A percentile compares a stretch with the other conserved stretches of the same genome.
Conservation (phyloP, 1,140 invertebrate genomes). For the Ganaspis sp. region DNA sequence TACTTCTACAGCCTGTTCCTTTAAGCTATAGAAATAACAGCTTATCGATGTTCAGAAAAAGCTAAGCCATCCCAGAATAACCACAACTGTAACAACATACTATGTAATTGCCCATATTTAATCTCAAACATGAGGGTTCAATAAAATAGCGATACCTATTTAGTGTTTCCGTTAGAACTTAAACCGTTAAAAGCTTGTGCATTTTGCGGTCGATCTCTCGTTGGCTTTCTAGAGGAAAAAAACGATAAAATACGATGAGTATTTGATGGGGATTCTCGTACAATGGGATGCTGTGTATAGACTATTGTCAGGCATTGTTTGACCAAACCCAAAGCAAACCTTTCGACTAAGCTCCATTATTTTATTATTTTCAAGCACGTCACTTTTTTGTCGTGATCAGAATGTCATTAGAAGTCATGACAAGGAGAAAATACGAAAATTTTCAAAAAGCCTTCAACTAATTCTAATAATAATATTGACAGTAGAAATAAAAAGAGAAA, state of each 20-base stretch:
- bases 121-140: conserved; percentile 55
- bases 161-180: conserved; percentile 69
- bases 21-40: conserved; percentile 60
- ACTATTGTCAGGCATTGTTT: conserved; percentile 68
- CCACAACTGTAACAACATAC: conserved; percentile 71
- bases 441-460: conserved; percentile 60
- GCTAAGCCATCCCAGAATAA: conserved; percentile 50
- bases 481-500: no score
- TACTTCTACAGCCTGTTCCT: conserved; percentile 58
- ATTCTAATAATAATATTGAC: no score
- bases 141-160: conserved; percentile 70
- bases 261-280: conserved; percentile 73
- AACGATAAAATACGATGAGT: conserved; percentile 76
- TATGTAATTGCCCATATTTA: conserved; percentile 45
- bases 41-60: conserved; percentile 39
- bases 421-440: conserved; percentile 52
- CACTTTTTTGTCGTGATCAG: conserved; percentile 60
- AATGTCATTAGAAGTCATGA: conserved; percentile 52
- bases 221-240: conserved; percentile 70
- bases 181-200: conserved; percentile 61
- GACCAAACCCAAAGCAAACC: conserved; percentile 57
- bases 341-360: conserved; percentile 62
- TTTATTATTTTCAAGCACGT: conserved; percentile 73
- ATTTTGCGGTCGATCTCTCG: conserved; percentile 50
- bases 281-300: conserved; percentile 66